Evolutionary conservation across 2,113 vertebrate species (phyloP).

Genomic region (Chaetodon trifascialis): DNA sequence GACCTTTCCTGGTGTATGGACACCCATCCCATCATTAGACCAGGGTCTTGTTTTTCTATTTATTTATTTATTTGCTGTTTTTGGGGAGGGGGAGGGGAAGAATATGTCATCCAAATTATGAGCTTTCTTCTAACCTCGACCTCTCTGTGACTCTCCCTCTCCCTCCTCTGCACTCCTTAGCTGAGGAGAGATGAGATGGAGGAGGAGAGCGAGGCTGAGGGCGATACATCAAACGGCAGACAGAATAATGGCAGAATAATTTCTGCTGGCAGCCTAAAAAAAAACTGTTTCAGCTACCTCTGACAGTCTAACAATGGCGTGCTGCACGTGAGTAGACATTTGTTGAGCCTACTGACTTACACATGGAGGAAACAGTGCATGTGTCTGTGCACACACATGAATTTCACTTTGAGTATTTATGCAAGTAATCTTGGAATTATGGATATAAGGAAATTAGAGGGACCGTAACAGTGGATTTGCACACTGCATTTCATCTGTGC

Average conservation of each 20-base stretch:
- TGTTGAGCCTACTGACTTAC: not conserved
- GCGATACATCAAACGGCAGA: slow-evolving; percentile 15
- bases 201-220: slow-evolving; percentile 28
- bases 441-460: not conserved
- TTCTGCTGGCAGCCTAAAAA: slow-evolving; percentile 16
- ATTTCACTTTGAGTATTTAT: not conserved
- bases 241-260: slow-evolving; percentile 28
- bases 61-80: slow-evolving; percentile 5
- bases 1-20: slow-evolving; percentile 48
- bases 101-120: slow-evolving; percentile 70
- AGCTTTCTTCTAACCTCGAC: slow-evolving; percentile 40
- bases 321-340: not conserved
- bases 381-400: not conserved
- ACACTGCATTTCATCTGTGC: not conserved
- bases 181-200: slow-evolving; percentile 29
- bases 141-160: slow-evolving; percentile 14
- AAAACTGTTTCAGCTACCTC: slow-evolving; percentile 8
- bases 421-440: not conserved
- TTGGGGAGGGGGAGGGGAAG: not conserved
- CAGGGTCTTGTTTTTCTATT: slow-evolving; percentile 1
- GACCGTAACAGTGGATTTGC: not conserved
- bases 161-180: slow-evolving; percentile 25
- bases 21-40: slow-evolving; percentile 54
- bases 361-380: not conserved
- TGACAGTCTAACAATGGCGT: not conserved